These are phyloP conservation scores for Grammomys surdaster DNA, from an alignment of 2,113 vertebrate genomes.

Conservation along the genomic window DNA sequence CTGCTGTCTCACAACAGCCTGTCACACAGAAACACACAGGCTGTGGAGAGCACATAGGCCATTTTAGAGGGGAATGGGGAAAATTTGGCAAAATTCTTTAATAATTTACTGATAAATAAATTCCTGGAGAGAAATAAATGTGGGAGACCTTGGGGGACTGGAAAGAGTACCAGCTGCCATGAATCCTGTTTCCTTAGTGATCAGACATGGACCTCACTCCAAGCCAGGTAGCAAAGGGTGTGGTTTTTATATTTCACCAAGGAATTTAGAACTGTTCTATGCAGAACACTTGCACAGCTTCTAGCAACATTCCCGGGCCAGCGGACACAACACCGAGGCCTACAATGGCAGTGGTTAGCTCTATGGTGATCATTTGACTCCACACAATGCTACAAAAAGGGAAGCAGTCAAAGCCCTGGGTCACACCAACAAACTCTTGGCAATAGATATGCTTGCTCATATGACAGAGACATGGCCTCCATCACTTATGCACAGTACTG, in stretches of 20 bases:
- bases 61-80: not conserved
- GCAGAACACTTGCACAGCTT: not conserved
- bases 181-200: not conserved
- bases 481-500: not conserved
- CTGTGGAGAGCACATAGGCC: not conserved
- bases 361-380: not conserved
- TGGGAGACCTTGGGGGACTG: not conserved
- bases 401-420: not conserved
- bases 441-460: not conserved
- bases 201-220: not conserved
- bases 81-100: not conserved
- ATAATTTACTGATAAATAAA: not conserved
- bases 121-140: not conserved
- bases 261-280: not conserved
- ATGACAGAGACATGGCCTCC: not conserved
- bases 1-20: not conserved
- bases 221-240: not conserved
- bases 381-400: slow-evolving; percentile 15
- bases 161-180: not conserved
- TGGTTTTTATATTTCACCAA: not conserved
- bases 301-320: too few relatives aligned
- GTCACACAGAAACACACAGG: not conserved
- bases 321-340: not conserved
- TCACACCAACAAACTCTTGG: not conserved
- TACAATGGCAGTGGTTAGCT: not conserved